Evolutionary conservation across 2,797 vertebrate species (phyloP).

Genomic region (Oceanodroma leucorhoa): DNA sequence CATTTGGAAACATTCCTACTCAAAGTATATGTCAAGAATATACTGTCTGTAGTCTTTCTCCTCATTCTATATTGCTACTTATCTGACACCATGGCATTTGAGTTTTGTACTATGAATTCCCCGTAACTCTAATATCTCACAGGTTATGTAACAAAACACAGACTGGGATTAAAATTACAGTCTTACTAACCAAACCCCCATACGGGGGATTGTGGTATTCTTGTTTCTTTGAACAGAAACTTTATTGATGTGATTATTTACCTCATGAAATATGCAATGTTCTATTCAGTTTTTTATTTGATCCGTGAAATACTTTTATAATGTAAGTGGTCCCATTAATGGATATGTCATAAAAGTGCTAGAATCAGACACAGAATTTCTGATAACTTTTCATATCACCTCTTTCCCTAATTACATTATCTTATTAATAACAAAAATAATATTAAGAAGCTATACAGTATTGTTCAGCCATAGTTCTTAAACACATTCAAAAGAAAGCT

Average conservation of each 20-base stretch:
- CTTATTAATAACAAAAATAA: neutral
- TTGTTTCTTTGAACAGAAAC: neutral
- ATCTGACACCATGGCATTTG: neutral
- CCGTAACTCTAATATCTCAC: neutral
- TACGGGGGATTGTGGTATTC: neutral
- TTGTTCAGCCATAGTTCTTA: neutral
- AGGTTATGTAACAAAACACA: neutral
- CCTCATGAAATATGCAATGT: neutral
- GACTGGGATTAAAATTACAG: neutral
- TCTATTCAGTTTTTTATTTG: neutral
- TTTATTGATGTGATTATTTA: neutral
- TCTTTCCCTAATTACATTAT: neutral
- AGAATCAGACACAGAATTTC: neutral
- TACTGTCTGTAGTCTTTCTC: neutral
- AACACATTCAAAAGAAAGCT: neutral
- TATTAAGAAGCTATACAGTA: neutral
- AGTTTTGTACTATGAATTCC: neutral
- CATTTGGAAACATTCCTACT: neutral
- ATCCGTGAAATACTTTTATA: neutral
- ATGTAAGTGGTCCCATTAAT: neutral
- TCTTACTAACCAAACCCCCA: neutral
- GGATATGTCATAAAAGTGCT: neutral
- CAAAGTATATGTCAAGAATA: neutral
- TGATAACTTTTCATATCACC: neutral
- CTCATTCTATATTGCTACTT: neutral